Evolutionary conservation across 2,113 vertebrate genomes (phyloP), one percentile per base, ranked within the genome.

Genomic region (Limanda limanda): DNA sequence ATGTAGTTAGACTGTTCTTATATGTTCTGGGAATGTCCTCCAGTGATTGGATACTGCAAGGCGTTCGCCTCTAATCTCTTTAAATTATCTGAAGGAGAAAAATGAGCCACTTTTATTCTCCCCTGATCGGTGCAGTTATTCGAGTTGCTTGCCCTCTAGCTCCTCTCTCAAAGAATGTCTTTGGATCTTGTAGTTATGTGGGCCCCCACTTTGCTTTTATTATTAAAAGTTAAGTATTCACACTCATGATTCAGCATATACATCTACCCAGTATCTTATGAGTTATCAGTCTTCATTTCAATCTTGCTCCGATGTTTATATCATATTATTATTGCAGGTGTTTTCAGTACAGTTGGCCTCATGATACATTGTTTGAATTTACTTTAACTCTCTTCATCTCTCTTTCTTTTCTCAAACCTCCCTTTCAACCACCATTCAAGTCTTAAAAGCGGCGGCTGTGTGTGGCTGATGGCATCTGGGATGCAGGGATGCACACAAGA

Each of bases 391-490:
- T 62, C 64, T 78, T 65, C 62, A 40, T 72, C 54, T 37, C 37
- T 61, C 56, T 7, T 51, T n/a, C 47, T 20, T 15, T 51, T 52
- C 48, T 54, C 10, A 3, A 21, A 3, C n/a, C n/a, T 20, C 51
- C 7, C 20, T 8, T 20, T 6, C 51, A n/a, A 47, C 25, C 73
- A 68, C 47, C 61, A 58, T 82, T 80, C 69, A 73, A 27, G 55
- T 81, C 64, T 57, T 81, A 78, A 86, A 89, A 78, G 77, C 76
- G 78, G 90, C 87, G 74, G 65, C 80, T 81, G 84, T 73, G 76
- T 74, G 82, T 62, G 89, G 91, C 92, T 93, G 94, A 94, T 92
- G 90, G 92, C 90, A 92, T 93, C 88, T 87, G 60, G 88, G 63
- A 90, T 68, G 89, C 89, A 25, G 91, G 91, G 92, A 85, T 84